These are phyloP conservation scores for Argyrosomus japonicus DNA, from an alignment of 2,113 vertebrate genomes.

Conservation along the genomic window DNA sequence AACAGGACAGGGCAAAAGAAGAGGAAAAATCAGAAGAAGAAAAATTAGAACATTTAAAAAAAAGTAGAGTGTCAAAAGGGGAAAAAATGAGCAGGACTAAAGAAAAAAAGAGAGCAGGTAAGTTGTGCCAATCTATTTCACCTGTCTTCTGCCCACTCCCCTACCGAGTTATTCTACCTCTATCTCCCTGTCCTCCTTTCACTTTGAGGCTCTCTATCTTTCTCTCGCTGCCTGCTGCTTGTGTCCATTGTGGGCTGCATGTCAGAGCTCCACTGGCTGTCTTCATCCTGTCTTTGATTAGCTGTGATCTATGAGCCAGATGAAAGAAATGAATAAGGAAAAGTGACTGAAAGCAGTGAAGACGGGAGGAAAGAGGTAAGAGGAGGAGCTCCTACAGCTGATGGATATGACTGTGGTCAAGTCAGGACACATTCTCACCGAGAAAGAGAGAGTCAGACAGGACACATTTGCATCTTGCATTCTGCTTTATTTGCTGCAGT, in stretches of 20 bases:
- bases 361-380: conserved; percentile 7
- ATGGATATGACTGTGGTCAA: conserved; percentile 40
- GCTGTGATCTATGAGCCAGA: conserved; percentile 52
- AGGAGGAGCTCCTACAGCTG: conserved; percentile 15
- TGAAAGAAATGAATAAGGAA: conserved; percentile 43
- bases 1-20: neutral
- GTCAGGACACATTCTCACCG: conserved; percentile 1
- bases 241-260: conserved; percentile 46
- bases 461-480: conserved; percentile 52
- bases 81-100: conserved; percentile 5
- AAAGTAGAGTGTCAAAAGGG: conserved; percentile 14
- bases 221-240: conserved; percentile 11
- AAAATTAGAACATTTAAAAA: conserved; percentile 9
- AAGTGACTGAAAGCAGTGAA: conserved; percentile 36
- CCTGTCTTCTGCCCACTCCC: conserved; percentile 32
- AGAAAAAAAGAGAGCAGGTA: conserved; percentile 6
- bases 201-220: conserved; percentile 47
- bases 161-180: conserved; percentile 23
- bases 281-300: conserved; percentile 62
- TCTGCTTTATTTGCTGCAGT: conserved; percentile 58
- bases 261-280: conserved; percentile 48
- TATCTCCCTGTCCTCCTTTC: conserved; percentile 32
- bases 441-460: conserved; percentile 12
- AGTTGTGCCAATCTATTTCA: conserved; percentile 42
- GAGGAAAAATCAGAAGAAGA: neutral